Percentiles rank a stretch among this genome's conserved stretches.
phyloP scores from a whole-genome alignment of 2,797 vertebrate species.

The Phyllotis vaccarum region DNA sequence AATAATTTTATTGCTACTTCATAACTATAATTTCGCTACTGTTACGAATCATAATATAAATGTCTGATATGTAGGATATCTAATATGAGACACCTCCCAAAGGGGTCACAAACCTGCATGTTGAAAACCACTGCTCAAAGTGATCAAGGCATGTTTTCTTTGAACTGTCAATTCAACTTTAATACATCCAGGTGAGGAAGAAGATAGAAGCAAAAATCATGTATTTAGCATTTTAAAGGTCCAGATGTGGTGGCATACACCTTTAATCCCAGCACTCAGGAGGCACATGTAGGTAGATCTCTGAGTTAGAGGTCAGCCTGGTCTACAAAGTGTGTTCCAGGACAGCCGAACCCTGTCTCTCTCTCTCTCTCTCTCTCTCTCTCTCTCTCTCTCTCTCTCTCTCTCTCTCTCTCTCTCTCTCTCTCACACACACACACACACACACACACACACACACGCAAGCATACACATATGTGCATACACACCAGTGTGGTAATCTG shows the following conservation, averaged over 20 bases:
- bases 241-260: neutral
- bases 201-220: neutral
- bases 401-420: no score
- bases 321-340: neutral
- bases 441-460: no score
- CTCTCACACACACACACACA: no score
- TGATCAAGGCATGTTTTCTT: neutral
- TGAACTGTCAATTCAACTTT: neutral
- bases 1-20: neutral
- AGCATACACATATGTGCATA: no score
- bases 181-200: neutral
- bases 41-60: neutral
- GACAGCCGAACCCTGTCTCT: neutral
- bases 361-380: no score
- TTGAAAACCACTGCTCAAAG: neutral
- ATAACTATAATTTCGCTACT: neutral
- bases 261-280: neutral
- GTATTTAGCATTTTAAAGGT: neutral
- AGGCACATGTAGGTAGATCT: neutral
- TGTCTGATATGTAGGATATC: neutral
- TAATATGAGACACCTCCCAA: neutral
- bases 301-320: neutral
- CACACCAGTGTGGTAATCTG: neutral
- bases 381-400: no score
- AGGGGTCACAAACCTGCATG: neutral